Percentiles rank a stretch among this genome's conserved stretches.
These are phyloP conservation scores for Clepsis dumicolana DNA, from an alignment of 2,888 invertebrate species.

Conservation along the genomic window DNA sequence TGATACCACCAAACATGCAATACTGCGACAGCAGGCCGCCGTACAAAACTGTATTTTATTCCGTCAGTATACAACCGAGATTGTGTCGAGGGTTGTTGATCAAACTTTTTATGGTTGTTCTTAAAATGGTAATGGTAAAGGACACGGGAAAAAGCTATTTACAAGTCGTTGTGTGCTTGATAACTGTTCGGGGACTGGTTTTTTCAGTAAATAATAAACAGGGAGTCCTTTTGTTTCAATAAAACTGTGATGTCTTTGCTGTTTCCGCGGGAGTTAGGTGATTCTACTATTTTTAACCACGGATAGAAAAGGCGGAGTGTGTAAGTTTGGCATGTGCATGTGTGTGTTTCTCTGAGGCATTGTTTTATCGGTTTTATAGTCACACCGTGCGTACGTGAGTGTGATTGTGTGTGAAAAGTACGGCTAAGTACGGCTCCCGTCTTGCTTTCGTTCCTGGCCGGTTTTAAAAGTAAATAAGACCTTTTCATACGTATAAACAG, in stretches of 20 bases:
- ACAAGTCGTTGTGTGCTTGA: slow-evolving; percentile 27
- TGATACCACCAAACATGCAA: slow-evolving; percentile 42
- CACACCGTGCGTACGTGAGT: too few species aligned
- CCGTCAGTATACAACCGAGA: neutral
- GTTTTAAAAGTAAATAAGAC: too few species aligned
- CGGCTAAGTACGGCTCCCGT: too few species aligned
- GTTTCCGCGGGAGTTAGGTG: neutral
- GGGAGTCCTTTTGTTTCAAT: slow-evolving; percentile 3
- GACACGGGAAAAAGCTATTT: slow-evolving; percentile 38
- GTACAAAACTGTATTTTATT: slow-evolving; percentile 7
- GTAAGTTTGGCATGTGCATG: too few species aligned
- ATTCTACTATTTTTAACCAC: too few species aligned
- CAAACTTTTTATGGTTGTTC: slow-evolving; percentile 40
- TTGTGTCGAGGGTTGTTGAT: neutral
- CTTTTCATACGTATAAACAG: too few species aligned
- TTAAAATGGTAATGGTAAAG: slow-evolving; percentile 39
- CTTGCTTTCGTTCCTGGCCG: too few species aligned
- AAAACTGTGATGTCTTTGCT: neutral
- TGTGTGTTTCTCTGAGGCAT: too few species aligned
- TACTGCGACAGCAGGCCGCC: slow-evolving; percentile 21
- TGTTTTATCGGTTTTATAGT: too few species aligned
- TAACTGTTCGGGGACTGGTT: slow-evolving; percentile 33
- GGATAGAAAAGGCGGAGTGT: too few species aligned
- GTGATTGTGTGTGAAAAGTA: too few species aligned
- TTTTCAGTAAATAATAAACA: slow-evolving; percentile 35